These are phyloP conservation scores for Petrocephalus schoutedeni DNA, from an alignment of 2,797 vertebrate genomes.

Conservation along the genomic window DNA sequence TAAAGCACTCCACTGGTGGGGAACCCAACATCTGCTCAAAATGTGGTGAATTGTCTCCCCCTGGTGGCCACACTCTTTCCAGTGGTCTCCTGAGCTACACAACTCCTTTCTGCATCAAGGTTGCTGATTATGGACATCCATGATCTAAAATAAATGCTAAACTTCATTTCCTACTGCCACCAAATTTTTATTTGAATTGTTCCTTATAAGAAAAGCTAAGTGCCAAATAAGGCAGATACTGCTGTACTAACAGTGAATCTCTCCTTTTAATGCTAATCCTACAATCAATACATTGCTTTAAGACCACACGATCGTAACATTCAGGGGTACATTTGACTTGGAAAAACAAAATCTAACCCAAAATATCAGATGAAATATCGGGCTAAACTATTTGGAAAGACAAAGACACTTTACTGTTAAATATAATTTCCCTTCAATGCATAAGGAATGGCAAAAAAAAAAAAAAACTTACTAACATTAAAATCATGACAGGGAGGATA, in stretches of 20 bases:
- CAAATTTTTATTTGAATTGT: neutral
- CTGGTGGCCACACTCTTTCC: constrained; percentile 37
- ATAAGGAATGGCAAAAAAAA: neutral
- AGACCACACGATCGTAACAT: neutral
- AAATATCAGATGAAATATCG: neutral
- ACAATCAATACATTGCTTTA: neutral
- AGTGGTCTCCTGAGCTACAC: neutral
- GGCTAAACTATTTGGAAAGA: neutral
- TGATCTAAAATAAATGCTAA: neutral
- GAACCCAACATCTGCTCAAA: neutral
- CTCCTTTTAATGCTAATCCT: neutral
- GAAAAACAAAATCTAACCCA: neutral
- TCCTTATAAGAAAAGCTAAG: neutral
- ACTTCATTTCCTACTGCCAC: neutral
- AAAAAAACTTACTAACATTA: neutral
- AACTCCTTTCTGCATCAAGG: neutral
- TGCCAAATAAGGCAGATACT: neutral
- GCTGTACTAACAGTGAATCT: neutral
- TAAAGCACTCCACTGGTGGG: neutral
- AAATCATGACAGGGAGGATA: neutral
- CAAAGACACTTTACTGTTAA: neutral
- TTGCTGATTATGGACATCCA: neutral
- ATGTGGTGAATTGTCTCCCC: constrained; percentile 40
- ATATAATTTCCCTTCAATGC: neutral
- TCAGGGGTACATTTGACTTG: neutral